Evolutionary conservation across 35 echinoderm and acorn worm genomes (phyloP).

Genomic region (Chiridota heheva): DNA sequence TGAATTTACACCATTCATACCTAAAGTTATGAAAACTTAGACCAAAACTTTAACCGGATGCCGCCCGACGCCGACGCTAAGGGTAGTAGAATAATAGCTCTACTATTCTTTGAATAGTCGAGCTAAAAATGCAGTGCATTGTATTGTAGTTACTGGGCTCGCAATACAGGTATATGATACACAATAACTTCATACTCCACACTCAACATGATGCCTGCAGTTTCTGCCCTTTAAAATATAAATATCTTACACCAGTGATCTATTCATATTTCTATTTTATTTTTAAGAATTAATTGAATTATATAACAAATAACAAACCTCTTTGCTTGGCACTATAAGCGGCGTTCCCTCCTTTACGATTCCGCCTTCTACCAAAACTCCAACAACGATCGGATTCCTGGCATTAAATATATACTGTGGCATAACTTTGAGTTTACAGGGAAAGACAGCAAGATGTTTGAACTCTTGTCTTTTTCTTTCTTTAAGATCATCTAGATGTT

Average conservation of each 20-base stretch:
- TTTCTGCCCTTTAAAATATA: not conserved
- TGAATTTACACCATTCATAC: too few relatives aligned
- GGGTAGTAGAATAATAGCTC: too few relatives aligned
- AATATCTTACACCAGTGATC: not conserved
- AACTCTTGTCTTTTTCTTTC: conserved; percentile 72
- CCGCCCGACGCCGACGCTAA: too few relatives aligned
- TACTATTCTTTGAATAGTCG: too few relatives aligned
- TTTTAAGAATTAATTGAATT: not conserved
- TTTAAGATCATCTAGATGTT: conserved; percentile 64
- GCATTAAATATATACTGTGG: conserved; percentile 90
- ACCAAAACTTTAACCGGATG: too few relatives aligned
- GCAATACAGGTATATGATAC: too few relatives aligned
- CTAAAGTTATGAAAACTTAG: too few relatives aligned
- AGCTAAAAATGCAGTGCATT: too few relatives aligned
- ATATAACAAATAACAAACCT: conserved; percentile 43
- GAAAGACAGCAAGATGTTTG: conserved; percentile 96
- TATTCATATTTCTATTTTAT: too few relatives aligned
- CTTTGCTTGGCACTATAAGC: conserved; percentile 85
- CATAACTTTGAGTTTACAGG: conserved; percentile 79
- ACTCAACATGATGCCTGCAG: too few relatives aligned
- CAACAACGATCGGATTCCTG: conserved; percentile 89
- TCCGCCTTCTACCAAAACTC: conserved; percentile 75
- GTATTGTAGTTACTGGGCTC: too few relatives aligned
- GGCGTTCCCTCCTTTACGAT: conserved; percentile 93
- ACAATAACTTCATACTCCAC: too few relatives aligned